Conservation (phyloP, 2,888 invertebrate genomes). For the Candidula unifasciata region DNA sequence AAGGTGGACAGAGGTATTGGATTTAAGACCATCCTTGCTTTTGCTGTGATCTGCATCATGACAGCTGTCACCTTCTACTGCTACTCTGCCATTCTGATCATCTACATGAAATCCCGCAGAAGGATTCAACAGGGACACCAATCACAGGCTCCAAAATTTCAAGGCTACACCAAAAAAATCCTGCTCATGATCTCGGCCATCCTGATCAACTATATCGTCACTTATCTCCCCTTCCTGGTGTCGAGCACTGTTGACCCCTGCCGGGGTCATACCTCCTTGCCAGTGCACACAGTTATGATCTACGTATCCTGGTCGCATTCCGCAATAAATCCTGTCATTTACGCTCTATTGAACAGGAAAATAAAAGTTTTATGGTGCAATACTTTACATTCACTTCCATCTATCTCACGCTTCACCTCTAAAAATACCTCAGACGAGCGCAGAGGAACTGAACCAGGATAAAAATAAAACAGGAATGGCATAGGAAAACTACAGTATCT, state of each 20-base stretch:
- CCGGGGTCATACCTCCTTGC: not conserved
- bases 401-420: too few relatives aligned
- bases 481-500: too few relatives aligned
- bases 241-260: slow-evolving; percentile 15
- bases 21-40: not conserved
- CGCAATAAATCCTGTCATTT: slow-evolving; percentile 41
- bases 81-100: slow-evolving; percentile 25
- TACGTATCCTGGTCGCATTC: slow-evolving; percentile 40
- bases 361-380: slow-evolving; percentile 6
- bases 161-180: not conserved
- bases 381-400: not conserved
- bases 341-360: slow-evolving; percentile 23
- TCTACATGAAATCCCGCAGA: not conserved
- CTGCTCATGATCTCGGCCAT: slow-evolving; percentile 21
- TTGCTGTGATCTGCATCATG: slow-evolving; percentile 10
- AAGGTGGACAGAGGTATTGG: not conserved
- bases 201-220: not conserved
- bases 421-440: too few relatives aligned
- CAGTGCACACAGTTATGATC: slow-evolving; percentile 12
- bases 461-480: too few relatives aligned
- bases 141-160: not conserved
- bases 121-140: not conserved
- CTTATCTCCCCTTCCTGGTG: slow-evolving; percentile 29
- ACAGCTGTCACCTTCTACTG: slow-evolving; percentile 11
- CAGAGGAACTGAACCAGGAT: too few relatives aligned